These are phyloP conservation scores for Ophiothrix spiculata DNA, from an alignment of 35 echinoderm and acorn worm species.

Conservation along the genomic window DNA sequence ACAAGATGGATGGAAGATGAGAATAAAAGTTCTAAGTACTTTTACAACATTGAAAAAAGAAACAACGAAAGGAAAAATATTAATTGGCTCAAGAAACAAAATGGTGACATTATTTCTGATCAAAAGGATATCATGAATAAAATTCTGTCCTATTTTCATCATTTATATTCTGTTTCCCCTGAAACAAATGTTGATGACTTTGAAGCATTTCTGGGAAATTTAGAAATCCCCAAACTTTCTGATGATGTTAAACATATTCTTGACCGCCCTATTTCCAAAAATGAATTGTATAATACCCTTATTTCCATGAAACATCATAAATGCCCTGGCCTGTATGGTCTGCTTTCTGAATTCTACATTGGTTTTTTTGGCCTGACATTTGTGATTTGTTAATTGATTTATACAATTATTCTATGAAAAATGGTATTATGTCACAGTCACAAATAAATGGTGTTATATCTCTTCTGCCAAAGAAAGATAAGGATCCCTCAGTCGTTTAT, in stretches of 20 bases:
- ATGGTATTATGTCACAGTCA: conserved; percentile 13
- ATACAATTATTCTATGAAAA: conserved; percentile 17
- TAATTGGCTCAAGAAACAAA: background rate
- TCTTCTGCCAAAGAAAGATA: conserved; percentile 40
- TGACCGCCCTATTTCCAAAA: conserved; percentile 14
- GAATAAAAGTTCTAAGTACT: conserved; percentile 37
- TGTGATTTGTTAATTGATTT: conserved; percentile 7
- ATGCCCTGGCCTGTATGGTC: conserved; percentile 5
- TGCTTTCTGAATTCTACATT: conserved; percentile 10
- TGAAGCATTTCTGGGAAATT: conserved; percentile 1
- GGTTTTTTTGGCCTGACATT: conserved; percentile 13
- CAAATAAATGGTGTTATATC: conserved; percentile 41
- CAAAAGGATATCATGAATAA: conserved; percentile 15
- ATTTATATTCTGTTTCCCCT: background rate
- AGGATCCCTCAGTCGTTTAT: conserved; percentile 17
- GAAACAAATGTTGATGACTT: background rate
- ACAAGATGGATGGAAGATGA: background rate
- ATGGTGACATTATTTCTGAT: conserved; percentile 1
- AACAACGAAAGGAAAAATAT: conserved; percentile 29
- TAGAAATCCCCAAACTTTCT: conserved; percentile 15
- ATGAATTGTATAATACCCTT: conserved; percentile 19
- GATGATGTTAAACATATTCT: conserved; percentile 8
- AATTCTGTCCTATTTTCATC: conserved; percentile 17
- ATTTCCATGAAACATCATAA: conserved; percentile 30
- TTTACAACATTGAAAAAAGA: conserved; percentile 39